A percentile compares a stretch with the other conserved stretches of the same genome.
Conservation (phyloP, 2,797 vertebrate genomes). For the Threskiornis aethiopicus region DNA sequence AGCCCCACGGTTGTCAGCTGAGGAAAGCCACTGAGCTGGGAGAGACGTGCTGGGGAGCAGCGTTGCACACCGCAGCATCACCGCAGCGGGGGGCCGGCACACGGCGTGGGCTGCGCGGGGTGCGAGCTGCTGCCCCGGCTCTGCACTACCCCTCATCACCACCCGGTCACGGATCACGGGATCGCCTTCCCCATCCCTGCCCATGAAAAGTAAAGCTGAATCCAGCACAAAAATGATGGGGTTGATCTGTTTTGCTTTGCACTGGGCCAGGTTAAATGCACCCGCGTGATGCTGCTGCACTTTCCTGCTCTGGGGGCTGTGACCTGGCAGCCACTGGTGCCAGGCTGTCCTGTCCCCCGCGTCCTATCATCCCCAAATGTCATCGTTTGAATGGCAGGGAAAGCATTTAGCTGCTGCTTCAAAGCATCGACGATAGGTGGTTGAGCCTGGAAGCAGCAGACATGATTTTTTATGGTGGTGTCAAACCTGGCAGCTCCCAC, state of each 20-base stretch:
- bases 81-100: not conserved
- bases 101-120: not conserved
- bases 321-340: not conserved
- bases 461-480: not conserved
- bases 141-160: not conserved
- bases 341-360: not conserved
- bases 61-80: not conserved
- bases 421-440: rapidly evolving
- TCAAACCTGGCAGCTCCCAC: not conserved
- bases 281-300: rapidly evolving
- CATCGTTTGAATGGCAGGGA: not conserved
- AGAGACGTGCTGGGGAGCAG: not conserved
- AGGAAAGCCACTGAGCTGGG: not conserved
- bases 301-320: not conserved
- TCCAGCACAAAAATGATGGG: not conserved
- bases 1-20: not conserved
- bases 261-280: not conserved
- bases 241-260: not conserved
- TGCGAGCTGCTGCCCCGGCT: not conserved
- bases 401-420: not conserved
- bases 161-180: rapidly evolving
- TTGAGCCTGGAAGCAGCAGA: not conserved
- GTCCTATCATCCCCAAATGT: not conserved
- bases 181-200: not conserved
- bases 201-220: not conserved